phyloP scores from a whole-genome alignment of 2,113 vertebrate genomes.

The Eupsittula cactorum region DNA sequence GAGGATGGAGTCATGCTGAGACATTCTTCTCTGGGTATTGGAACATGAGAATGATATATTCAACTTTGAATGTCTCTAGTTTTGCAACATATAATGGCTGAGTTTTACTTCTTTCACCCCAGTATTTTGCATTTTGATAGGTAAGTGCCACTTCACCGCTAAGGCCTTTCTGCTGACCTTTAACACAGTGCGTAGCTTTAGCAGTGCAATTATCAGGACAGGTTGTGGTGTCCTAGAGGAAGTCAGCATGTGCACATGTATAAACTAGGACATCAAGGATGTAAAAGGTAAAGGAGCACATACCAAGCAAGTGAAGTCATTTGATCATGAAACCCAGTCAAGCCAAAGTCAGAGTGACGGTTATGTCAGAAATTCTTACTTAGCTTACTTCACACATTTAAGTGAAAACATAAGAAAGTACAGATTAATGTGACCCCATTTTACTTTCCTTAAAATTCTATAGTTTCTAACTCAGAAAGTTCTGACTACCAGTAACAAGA shows the following conservation, averaged over 20 bases:
- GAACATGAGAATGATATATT: constrained; percentile 76
- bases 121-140: constrained; percentile 73
- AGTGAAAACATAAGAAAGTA: background rate
- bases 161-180: constrained; percentile 62
- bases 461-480: background rate
- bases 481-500: background rate
- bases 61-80: constrained; percentile 71
- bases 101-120: constrained; percentile 71
- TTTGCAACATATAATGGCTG: constrained; percentile 73
- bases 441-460: background rate
- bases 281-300: background rate
- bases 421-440: background rate
- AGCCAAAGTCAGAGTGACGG: background rate
- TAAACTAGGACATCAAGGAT: constrained; percentile 19
- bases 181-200: constrained; percentile 46
- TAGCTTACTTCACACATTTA: background rate
- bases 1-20: constrained; percentile 74
- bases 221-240: constrained; percentile 52
- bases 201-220: constrained; percentile 41
- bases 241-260: constrained; percentile 1
- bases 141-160: constrained; percentile 66
- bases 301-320: background rate
- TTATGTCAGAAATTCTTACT: background rate
- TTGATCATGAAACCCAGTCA: constrained; percentile 42
- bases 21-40: constrained; percentile 75